These are phyloP conservation scores for Streptopelia turtur DNA, from an alignment of 2,797 vertebrate species.

Conservation along the genomic window DNA sequence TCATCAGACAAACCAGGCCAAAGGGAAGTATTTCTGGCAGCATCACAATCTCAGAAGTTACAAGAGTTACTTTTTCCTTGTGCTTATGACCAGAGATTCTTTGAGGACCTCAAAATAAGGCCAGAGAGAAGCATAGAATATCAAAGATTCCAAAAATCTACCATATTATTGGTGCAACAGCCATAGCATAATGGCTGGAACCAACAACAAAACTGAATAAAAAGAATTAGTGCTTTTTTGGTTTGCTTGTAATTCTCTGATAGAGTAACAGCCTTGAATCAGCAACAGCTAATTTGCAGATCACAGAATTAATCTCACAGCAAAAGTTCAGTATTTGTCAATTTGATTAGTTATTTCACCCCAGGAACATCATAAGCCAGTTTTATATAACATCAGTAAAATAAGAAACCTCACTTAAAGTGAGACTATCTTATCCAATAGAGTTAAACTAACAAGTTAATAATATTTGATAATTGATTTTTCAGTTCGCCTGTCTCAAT, in stretches of 20 bases:
- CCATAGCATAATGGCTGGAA: neutral
- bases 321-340: neutral
- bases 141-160: neutral
- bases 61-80: neutral
- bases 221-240: neutral
- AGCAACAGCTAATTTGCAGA: neutral
- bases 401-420: neutral
- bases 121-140: neutral
- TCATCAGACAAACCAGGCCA: neutral
- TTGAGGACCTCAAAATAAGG: neutral
- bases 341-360: neutral
- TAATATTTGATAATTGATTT: neutral
- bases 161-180: neutral
- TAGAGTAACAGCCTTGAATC: slow-evolving; percentile 21
- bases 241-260: neutral
- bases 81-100: neutral
- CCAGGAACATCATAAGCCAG: neutral
- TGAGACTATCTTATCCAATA: neutral
- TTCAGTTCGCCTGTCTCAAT: neutral
- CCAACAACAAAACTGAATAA: neutral
- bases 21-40: neutral
- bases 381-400: neutral
- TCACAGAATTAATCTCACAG: slow-evolving; percentile 12
- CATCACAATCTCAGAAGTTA: neutral
- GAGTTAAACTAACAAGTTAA: neutral